Evolutionary conservation across 2,888 invertebrate genomes (phyloP), one percentile per base, ranked within the genome.

Genomic region (Erynnis tages): DNA sequence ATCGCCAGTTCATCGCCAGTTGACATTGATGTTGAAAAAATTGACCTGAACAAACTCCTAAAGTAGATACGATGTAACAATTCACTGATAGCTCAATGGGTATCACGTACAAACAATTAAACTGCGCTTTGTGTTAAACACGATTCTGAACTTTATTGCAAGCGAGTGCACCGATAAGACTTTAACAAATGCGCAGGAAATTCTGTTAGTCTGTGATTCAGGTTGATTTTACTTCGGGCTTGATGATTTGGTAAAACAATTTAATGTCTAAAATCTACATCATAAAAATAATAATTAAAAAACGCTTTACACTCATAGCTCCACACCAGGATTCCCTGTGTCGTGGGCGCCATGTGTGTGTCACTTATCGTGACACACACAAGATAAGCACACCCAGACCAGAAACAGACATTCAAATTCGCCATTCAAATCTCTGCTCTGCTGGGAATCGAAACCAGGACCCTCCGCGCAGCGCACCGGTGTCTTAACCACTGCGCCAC

Each of bases 101-200:
- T 43, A 50, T 27, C 43, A 43, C 50, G 50, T 43, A 50, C 50
- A 43, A 37, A 43, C 50, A 41, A 29, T 50, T 43, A 50, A 49
- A 50, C 35, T 50, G 21, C 29, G 13, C 4, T 34, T 4, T 32
- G 16, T 16, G 21, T 13, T 11, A 13, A 21, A 21, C 41, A 43
- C 41, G 50, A 43, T 37, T 50, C 10, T 50, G 35, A 43, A 43
- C 50, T 37, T 43, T 43, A 50, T 43, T 34, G 35, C 35, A 21
- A 29, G 50, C 29, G 43, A 50, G 37, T 50, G 44, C 27, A 29
- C 43, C 35, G 50, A 50, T 50, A 50, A 50, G 29, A 29, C 43
- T 50, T 29, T 43, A 50, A 50, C 43, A 37, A 50, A 50, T 50
- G 43, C 43, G 50, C 35, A 50, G 43, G 50, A 50, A 50, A 50